A percentile compares a stretch with the other conserved stretches of the same genome.
These are phyloP conservation scores for Neodiprion virginianus DNA, from an alignment of 1,140 invertebrate genomes.

Conservation along the genomic window DNA sequence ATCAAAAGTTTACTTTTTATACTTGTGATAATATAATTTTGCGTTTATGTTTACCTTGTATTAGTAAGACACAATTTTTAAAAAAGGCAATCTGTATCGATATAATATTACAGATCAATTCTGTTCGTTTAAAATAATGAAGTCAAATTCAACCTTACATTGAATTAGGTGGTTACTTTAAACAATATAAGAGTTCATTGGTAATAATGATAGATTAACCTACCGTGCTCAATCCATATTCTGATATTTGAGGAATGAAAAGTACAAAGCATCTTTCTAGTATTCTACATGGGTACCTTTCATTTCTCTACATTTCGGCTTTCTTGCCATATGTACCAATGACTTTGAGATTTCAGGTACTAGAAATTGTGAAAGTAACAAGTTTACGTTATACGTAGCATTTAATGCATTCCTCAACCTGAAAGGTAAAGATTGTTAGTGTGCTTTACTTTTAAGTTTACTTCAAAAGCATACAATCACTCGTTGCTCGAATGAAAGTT, in stretches of 20 bases:
- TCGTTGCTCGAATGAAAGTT: too few relatives aligned
- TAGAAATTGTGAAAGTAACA: background rate
- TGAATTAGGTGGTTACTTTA: background rate
- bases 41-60: slow-evolving; percentile 31
- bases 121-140: background rate
- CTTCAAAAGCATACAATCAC: background rate
- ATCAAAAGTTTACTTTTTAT: slow-evolving; percentile 51
- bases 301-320: slow-evolving; percentile 25
- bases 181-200: slow-evolving; percentile 24
- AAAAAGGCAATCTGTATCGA: slow-evolving; percentile 6
- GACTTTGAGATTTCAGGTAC: slow-evolving; percentile 15
- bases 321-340: slow-evolving; percentile 11
- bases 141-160: background rate
- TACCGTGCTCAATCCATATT: slow-evolving; percentile 41
- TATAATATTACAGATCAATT: slow-evolving; percentile 4
- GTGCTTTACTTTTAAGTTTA: slow-evolving; percentile 9
- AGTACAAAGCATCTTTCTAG: slow-evolving; percentile 36
- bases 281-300: slow-evolving; percentile 24
- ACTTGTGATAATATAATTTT: slow-evolving; percentile 39
- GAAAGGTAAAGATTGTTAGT: slow-evolving; percentile 10
- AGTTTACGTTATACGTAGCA: slow-evolving; percentile 12
- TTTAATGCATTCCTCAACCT: slow-evolving; percentile 17
- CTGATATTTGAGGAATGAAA: slow-evolving; percentile 24
- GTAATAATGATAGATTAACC: background rate
- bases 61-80: background rate